Base-by-base conservation (phyloP, 2,797 vertebrate species). In the Pristis pectinata region DNA sequence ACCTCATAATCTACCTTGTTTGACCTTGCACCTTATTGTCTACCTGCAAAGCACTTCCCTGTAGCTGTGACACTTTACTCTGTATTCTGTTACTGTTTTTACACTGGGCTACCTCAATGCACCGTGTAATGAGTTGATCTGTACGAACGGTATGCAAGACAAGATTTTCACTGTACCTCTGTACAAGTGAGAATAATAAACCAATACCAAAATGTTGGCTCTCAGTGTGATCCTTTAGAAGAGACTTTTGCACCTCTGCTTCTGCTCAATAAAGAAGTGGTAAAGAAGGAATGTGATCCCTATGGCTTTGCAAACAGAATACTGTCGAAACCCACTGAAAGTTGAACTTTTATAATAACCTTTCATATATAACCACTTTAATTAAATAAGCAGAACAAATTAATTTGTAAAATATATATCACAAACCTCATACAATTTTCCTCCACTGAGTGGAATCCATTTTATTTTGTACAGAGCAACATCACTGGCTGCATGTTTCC, bases 391-490 rank as follows among this genome's bases (percentile, higher is more conserved):
- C 37, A 74, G 67, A 59, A 74, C 67, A 56, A 76, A 94, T 74
- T 74, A 49, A 34, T 49, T 74, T 44, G 72, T 5, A 76, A 76
- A 94, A 76, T n/a, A 17, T 74, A n/a, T 85, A 24, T 94, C 2
- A 94, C n/a, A 0, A 95, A 99, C 99, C 98, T 99, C 98, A 70
- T 96, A 97, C 79, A 98, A 97, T 95, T 98, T 96, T 83, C 98
- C 98, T 94, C 98, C 98, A 56, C 97, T 97, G 22, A 97, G 97
- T 0, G 98, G 98, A 59, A 97, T 99, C 99, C 99, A 99, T 95
- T 98, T 99, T 96, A 99, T 98, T 95, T 98, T 98, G 94, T 99
- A 99, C 10, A 98, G 98, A 6, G 98, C 97, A 2, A 99, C 98
- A 0, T 99, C 98, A 0, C 98, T 97, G 0, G 97, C 97, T 0